phyloP scores from a whole-genome alignment of 2,888 invertebrate genomes.

The Leptopilina syphax region DNA sequence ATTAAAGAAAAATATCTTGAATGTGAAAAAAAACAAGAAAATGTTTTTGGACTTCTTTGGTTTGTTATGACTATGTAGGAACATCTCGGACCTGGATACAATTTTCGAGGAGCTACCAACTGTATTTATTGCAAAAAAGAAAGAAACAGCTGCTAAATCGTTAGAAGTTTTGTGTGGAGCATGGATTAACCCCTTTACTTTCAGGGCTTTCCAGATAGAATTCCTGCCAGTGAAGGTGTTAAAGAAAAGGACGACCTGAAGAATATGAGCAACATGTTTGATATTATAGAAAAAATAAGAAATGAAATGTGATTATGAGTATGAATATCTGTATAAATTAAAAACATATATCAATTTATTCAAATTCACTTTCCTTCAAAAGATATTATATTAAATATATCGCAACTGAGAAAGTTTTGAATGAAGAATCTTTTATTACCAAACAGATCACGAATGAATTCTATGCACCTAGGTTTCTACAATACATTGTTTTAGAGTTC shows the following conservation, averaged over 20 bases:
- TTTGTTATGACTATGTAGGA: neutral
- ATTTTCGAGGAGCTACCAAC: neutral
- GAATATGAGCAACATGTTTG: neutral
- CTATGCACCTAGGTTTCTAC: neutral
- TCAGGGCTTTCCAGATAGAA: no score
- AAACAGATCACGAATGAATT: neutral
- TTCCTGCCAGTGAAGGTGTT: neutral
- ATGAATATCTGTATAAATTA: neutral
- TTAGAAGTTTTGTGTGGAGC: neutral
- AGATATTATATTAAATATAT: neutral
- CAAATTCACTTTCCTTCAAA: neutral
- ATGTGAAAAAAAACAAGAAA: neutral
- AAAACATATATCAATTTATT: neutral
- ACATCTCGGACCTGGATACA: neutral
- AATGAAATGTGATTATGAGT: neutral
- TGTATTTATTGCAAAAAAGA: neutral
- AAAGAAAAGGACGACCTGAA: neutral
- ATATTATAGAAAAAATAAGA: neutral
- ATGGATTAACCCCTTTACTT: no score
- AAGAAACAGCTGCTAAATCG: neutral
- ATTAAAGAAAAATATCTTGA: neutral
- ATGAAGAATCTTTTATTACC: neutral
- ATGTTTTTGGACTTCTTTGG: neutral
- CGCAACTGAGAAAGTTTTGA: neutral
- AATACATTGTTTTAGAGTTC: neutral